Base-by-base conservation (phyloP, 2,888 invertebrate species). In the Dicroscelio sp. region DNA sequence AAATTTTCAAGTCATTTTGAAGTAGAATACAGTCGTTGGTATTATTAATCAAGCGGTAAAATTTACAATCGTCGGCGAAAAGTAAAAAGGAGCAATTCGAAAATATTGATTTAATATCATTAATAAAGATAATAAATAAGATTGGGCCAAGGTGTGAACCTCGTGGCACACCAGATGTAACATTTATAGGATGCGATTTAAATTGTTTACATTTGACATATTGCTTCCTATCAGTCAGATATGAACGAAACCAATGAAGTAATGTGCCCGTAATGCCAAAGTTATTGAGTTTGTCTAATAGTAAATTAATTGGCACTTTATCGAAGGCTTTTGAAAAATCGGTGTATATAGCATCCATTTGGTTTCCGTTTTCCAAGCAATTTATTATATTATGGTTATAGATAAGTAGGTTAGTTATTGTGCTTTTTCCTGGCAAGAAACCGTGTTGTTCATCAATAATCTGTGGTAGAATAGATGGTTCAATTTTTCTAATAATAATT, bases 381-480 rank as follows among this genome's bases (percentile, higher is more conserved):
- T 43, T 43, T 8, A 43, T 43, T 43, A 43, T 55, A 17, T 43
- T 14, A 43, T 60, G 52, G 17, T 60, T 60, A 27, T 27, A 60
- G 8, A 27, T 60, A 2, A 60, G 27, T 10, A 60, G n/a, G 27
- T 60, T 60, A 23, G 60, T 60, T 60, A 60, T 10, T 10, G 60
- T 27, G 25, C 8, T 60, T 27, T 60, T 60, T 2, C 27, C 27
- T 10, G 60, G 25, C 2, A 27, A 2, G 27, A 60, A 60, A 10
- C 60, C 60, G 27, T 60, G 27, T 60, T 60, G 60, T n/a, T 60
- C 27, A 27, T 60, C 60, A 27, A 60, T 60, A 60, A 60, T 60
- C 17, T 27, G 4, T 60, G 60, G 27, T 2, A 10, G 27, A 27
- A 60, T 60, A 6, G 27, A 27, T 27, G 4, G 25, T 23, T 27